Conservation (phyloP, 2,797 vertebrate genomes). For the Harpagifer antarcticus region DNA sequence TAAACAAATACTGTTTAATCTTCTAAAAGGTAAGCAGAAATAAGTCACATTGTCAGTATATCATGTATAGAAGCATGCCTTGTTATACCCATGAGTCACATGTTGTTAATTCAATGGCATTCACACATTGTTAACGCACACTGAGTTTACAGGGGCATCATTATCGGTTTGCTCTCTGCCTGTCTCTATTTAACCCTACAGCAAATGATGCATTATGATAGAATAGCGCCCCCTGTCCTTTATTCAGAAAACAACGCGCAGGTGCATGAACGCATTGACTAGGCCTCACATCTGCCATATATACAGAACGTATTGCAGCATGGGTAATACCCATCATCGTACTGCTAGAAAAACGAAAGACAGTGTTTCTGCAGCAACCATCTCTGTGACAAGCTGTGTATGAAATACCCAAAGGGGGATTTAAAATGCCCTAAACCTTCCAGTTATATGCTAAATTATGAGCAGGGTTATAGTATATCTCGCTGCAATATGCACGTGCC, state of each 20-base stretch:
- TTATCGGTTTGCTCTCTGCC: background rate
- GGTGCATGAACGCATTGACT: constrained; percentile 39
- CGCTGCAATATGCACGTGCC: constrained; percentile 20
- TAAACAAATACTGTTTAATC: background rate
- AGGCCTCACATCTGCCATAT: constrained; percentile 39
- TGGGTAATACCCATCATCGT: background rate
- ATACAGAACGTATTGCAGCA: constrained; percentile 2
- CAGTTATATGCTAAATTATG: background rate
- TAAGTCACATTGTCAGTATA: background rate
- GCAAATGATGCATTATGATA: constrained; percentile 11
- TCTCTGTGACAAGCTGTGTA: background rate
- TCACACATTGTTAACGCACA: background rate
- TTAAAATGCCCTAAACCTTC: constrained; percentile 1
- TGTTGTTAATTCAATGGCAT: background rate
- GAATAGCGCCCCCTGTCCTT: constrained; percentile 71
- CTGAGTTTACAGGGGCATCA: background rate
- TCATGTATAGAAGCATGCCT: background rate
- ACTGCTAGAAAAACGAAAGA: background rate
- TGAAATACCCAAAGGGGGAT: background rate
- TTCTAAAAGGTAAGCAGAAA: background rate
- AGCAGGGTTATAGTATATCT: constrained; percentile 16
- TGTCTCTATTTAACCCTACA: constrained; percentile 1
- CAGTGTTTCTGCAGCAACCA: background rate
- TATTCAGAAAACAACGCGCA: constrained; percentile 32
- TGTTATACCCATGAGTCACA: background rate